Conservation (phyloP, 2,113 vertebrate genomes). For the Petrocephalus microphthalmus region DNA sequence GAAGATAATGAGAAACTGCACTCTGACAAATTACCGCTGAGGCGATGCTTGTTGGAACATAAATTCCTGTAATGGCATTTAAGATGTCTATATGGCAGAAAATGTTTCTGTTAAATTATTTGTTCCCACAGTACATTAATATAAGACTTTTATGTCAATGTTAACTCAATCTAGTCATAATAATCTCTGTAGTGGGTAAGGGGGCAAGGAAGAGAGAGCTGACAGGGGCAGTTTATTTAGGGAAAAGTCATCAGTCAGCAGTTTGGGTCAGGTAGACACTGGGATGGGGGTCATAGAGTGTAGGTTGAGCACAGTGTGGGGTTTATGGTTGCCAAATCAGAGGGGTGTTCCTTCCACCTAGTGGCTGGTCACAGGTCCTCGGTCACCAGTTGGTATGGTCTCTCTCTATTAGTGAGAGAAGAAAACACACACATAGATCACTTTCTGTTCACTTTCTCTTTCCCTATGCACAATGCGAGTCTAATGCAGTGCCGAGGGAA, state of each 20-base stretch:
- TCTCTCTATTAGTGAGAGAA: neutral
- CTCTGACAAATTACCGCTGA: slow-evolving; percentile 5
- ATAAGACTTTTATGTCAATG: slow-evolving; percentile 4
- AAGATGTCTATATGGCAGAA: neutral
- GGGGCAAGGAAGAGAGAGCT: neutral
- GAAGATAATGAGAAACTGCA: slow-evolving; percentile 4
- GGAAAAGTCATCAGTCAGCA: neutral
- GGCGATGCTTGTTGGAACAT: slow-evolving; percentile 6
- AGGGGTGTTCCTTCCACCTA: neutral
- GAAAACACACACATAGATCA: neutral
- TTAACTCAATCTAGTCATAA: slow-evolving; percentile 4
- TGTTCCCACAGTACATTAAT: slow-evolving; percentile 11
- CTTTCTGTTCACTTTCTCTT: neutral
- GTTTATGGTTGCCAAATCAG: neutral
- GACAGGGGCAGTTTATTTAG: neutral
- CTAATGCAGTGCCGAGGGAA: neutral
- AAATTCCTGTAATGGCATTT: slow-evolving; percentile 12
- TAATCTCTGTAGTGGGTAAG: neutral
- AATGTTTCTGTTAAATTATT: slow-evolving; percentile 12
- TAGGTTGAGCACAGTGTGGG: neutral
- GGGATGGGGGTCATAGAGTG: neutral
- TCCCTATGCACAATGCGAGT: neutral
- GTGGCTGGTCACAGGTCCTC: neutral
- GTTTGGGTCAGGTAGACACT: neutral
- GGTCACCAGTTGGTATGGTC: neutral